Evolutionary conservation across 2,888 invertebrate species (phyloP).

Genomic region (Metellina segmentata): DNA sequence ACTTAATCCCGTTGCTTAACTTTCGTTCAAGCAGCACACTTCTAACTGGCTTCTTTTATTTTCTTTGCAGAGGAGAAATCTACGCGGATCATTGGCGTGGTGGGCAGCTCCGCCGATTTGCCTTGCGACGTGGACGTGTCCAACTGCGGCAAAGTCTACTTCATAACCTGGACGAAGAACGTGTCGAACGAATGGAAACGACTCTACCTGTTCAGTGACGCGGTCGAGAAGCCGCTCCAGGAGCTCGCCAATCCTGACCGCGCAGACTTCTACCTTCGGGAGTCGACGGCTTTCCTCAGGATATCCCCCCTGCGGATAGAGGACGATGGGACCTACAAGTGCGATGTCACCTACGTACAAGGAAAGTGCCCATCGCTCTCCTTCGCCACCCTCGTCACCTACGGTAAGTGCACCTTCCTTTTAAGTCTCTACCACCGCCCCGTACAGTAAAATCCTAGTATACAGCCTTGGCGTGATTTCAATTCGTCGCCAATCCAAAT

Average conservation of each 20-base stretch:
- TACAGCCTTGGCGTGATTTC: background rate
- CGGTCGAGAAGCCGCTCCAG: conserved; percentile 77
- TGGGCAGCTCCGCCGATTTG: conserved; percentile 83
- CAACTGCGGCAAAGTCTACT: conserved; percentile 90
- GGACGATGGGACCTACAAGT: conserved; percentile 90
- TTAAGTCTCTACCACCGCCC: background rate
- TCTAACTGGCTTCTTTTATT: background rate
- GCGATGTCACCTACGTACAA: conserved; percentile 83
- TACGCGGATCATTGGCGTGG: conserved; percentile 62
- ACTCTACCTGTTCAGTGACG: conserved; percentile 78
- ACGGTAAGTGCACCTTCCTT: conserved; percentile 63
- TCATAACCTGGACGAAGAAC: conserved; percentile 87
- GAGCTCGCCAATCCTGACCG: conserved; percentile 77
- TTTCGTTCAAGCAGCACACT: background rate
- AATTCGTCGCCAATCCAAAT: background rate
- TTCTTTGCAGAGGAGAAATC: conserved; percentile 63
- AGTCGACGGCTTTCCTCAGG: conserved; percentile 82
- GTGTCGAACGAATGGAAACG: conserved; percentile 77
- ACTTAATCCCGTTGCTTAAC: too few relatives aligned
- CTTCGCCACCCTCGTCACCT: conserved; percentile 76
- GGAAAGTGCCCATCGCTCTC: conserved; percentile 78
- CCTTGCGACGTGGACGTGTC: conserved; percentile 86
- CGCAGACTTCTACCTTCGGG: conserved; percentile 72
- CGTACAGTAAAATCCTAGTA: background rate
- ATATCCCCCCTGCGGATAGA: conserved; percentile 86